phyloP scores from a whole-genome alignment of 1,140 invertebrate species.

The Amyelois transitella region DNA sequence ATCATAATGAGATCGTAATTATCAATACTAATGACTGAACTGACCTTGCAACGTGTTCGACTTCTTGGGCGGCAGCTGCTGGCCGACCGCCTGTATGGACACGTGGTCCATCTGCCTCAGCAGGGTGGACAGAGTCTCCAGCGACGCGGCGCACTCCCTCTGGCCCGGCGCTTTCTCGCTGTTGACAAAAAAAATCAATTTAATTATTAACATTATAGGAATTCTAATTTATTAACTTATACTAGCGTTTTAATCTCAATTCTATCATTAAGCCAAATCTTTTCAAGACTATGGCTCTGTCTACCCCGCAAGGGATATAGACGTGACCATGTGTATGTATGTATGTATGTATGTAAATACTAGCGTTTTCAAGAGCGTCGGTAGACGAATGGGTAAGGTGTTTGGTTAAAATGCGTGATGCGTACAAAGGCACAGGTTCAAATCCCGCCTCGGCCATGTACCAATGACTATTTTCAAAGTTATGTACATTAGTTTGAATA shows the following conservation, averaged over 20 bases:
- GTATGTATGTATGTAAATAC: too few relatives aligned
- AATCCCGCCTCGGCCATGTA: too few relatives aligned
- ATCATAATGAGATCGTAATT: too few relatives aligned
- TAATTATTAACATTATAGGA: not conserved
- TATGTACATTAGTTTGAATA: too few relatives aligned
- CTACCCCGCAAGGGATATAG: too few relatives aligned
- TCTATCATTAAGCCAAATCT: too few relatives aligned
- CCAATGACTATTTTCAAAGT: too few relatives aligned
- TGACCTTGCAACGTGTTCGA: constrained; percentile 86
- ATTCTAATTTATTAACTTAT: not conserved
- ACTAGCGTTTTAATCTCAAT: not conserved
- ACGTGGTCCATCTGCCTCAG: constrained; percentile 91
- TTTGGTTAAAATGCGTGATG: too few relatives aligned
- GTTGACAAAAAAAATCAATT: not conserved
- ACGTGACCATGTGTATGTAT: too few relatives aligned
- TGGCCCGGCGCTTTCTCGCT: constrained; percentile 97
- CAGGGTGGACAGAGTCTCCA: constrained; percentile 84
- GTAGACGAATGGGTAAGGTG: too few relatives aligned
- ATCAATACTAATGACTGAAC: not conserved
- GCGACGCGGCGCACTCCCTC: constrained; percentile 91
- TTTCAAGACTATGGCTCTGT: too few relatives aligned
- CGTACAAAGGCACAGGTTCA: too few relatives aligned
- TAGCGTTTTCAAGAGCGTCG: not conserved
- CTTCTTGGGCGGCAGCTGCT: constrained; percentile 82
- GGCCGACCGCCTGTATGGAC: constrained; percentile 89